Evolutionary conservation across 2,888 invertebrate genomes (phyloP).

Genomic region (Tinea semifulvella): DNA sequence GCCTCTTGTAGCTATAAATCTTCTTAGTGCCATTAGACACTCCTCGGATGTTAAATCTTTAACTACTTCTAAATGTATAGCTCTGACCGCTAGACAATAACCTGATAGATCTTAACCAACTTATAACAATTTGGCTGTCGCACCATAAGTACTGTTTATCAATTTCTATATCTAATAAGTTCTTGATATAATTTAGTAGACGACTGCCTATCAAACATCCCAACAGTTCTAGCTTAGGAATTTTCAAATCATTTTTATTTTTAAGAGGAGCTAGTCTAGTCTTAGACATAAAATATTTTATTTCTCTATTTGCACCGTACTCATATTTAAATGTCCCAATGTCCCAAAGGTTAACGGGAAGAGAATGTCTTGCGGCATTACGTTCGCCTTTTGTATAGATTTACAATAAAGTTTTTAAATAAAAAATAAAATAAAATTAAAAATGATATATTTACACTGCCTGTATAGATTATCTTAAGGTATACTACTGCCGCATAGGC

Average conservation of each 20-base stretch:
- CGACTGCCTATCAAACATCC: slow-evolving; percentile 2
- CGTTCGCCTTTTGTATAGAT: too few relatives aligned
- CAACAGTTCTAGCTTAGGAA: background rate
- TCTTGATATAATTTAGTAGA: background rate
- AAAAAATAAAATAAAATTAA: too few relatives aligned
- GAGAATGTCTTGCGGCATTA: too few relatives aligned
- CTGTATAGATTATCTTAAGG: background rate
- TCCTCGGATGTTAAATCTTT: slow-evolving; percentile 17
- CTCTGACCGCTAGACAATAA: slow-evolving; percentile 14
- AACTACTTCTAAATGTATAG: slow-evolving; percentile 17
- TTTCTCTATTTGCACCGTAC: too few relatives aligned
- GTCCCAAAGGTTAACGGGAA: too few relatives aligned
- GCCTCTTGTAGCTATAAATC: slow-evolving; percentile 14
- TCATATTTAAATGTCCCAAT: too few relatives aligned
- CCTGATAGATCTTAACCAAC: background rate
- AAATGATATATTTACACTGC: background rate
- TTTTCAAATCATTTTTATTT: background rate
- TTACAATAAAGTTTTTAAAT: too few relatives aligned
- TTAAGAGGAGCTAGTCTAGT: background rate
- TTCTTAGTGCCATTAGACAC: slow-evolving; percentile 16
- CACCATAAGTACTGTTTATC: background rate
- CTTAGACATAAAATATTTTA: too few relatives aligned
- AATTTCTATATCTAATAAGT: background rate
- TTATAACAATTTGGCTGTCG: slow-evolving; percentile 10
- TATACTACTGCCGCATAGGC: slow-evolving; percentile 17